phyloP scores from a whole-genome alignment of 2,113 vertebrate species.

The Amia ocellicauda region DNA sequence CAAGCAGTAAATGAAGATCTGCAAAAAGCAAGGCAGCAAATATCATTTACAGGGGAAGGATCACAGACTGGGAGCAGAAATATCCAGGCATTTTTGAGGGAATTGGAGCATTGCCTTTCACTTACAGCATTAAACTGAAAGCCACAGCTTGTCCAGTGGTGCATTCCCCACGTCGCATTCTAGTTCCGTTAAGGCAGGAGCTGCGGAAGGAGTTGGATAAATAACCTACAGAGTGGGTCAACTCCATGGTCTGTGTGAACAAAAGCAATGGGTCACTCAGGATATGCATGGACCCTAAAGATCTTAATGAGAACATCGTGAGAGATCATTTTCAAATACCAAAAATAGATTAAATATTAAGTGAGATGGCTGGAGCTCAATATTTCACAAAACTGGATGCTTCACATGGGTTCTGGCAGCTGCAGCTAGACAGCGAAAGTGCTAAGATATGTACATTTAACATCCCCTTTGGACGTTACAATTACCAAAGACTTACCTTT shows the following conservation, averaged over 20 bases:
- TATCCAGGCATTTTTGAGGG: too few relatives aligned
- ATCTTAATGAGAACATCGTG: conserved; percentile 4
- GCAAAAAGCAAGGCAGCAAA: too few relatives aligned
- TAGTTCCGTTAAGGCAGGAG: neutral
- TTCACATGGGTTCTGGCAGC: too few relatives aligned
- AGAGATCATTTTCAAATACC: conserved; percentile 14
- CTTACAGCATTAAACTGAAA: too few relatives aligned
- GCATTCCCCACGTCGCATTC: conserved; percentile 5
- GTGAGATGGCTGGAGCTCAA: conserved; percentile 13
- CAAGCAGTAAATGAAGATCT: too few relatives aligned
- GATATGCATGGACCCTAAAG: neutral
- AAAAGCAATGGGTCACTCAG: neutral
- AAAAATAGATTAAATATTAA: conserved; percentile 16
- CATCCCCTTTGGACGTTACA: neutral
- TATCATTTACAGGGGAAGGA: too few relatives aligned
- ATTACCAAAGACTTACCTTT: conserved; percentile 2
- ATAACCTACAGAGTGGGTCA: neutral
- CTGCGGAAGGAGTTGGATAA: conserved; percentile 20
- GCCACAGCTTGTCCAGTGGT: conserved; percentile 12
- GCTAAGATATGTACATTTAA: too few relatives aligned
- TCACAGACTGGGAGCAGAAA: neutral
- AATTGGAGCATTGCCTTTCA: too few relatives aligned
- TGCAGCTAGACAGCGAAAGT: too few relatives aligned
- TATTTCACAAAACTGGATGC: conserved; percentile 26
- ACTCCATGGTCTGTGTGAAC: neutral